Evolutionary conservation across 2,888 invertebrate genomes (phyloP).

Genomic region (Hypselothyrea guttata): DNA sequence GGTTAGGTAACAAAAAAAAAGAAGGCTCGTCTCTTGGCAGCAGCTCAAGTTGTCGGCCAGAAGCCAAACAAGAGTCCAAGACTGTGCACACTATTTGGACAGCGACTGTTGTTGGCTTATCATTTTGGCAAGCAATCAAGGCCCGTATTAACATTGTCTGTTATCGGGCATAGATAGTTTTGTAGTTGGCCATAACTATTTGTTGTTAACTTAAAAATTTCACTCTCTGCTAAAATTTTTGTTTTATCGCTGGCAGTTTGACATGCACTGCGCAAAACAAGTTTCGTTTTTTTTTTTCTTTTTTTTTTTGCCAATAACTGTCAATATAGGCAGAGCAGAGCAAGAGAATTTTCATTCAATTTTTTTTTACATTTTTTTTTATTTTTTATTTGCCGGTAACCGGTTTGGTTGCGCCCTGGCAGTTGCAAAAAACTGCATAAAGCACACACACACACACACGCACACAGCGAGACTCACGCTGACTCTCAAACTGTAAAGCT

Average conservation of each 20-base stretch:
- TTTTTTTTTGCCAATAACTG: not conserved
- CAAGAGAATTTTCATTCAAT: not conserved
- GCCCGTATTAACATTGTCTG: constrained; percentile 18
- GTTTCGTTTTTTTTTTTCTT: no score
- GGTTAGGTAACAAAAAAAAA: constrained; percentile 30
- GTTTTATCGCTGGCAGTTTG: constrained; percentile 6
- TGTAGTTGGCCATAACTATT: constrained; percentile 1
- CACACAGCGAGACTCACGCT: no score
- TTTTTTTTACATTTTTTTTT: constrained; percentile 9
- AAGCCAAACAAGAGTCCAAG: constrained; percentile 8
- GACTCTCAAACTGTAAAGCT: no score
- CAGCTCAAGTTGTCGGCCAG: constrained; percentile 15
- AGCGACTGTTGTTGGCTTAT: constrained; percentile 19
- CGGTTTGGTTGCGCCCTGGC: constrained; percentile 58
- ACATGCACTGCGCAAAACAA: constrained; percentile 21
- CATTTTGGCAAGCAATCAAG: constrained; percentile 19
- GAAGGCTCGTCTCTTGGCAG: constrained; percentile 5
- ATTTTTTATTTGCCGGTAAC: constrained; percentile 63
- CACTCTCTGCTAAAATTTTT: no score
- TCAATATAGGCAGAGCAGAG: not conserved
- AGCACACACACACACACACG: constrained; percentile 21
- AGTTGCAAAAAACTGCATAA: constrained; percentile 42
- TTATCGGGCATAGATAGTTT: constrained; percentile 40
- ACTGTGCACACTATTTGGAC: constrained; percentile 32
- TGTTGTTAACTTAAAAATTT: no score